A percentile compares a stretch with the other conserved stretches of the same genome.
Conservation (phyloP, 2,888 invertebrate genomes). For the Agrochola lychnidis region DNA sequence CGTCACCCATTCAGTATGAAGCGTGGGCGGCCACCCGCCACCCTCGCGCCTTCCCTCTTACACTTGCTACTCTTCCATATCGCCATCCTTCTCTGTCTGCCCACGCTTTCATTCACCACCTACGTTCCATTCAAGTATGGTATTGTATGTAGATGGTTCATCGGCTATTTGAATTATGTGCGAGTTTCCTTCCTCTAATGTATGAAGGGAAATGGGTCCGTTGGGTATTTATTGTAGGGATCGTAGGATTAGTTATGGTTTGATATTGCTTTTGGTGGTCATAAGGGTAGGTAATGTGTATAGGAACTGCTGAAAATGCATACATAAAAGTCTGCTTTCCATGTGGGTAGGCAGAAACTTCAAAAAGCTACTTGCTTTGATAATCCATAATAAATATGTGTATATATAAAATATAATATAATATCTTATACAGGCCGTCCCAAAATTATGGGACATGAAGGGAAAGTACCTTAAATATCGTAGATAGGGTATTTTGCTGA, state of each 20-base stretch:
- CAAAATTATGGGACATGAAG: no score
- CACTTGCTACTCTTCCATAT: slow-evolving; percentile 29
- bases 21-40: slow-evolving; percentile 69
- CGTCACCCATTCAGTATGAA: slow-evolving; percentile 82
- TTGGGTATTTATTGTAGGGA: slow-evolving; percentile 18
- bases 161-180: slow-evolving; percentile 50
- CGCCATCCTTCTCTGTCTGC: slow-evolving; percentile 70
- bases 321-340: neutral
- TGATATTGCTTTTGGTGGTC: neutral
- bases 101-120: slow-evolving; percentile 83
- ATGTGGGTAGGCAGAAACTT: neutral
- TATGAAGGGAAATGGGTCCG: slow-evolving; percentile 16
- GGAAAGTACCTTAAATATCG: no score
- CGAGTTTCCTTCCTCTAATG: slow-evolving; percentile 30
- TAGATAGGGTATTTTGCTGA: no score
- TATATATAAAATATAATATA: no score
- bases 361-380: neutral
- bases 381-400: no score
- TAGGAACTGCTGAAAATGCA: neutral
- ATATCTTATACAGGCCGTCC: no score
- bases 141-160: slow-evolving; percentile 69
- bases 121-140: slow-evolving; percentile 81
- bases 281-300: no score
- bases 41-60: slow-evolving; percentile 49
- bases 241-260: neutral